Conservation (phyloP, 2,113 vertebrate genomes). For the Terrapene triunguis region DNA sequence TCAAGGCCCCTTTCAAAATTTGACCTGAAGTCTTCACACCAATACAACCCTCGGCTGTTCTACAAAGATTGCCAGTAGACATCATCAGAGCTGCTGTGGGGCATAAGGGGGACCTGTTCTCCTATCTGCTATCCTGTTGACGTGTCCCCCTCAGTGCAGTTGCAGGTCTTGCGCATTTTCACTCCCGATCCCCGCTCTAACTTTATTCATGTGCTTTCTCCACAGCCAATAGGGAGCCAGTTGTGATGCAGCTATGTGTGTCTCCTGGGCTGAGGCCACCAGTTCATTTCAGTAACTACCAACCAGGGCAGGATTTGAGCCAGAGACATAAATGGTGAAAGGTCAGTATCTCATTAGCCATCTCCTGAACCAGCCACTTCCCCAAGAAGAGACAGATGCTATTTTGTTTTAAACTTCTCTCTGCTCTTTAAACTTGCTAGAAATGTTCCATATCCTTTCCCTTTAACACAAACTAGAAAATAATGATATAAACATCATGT, state of each 20-base stretch:
- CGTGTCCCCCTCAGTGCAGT: neutral
- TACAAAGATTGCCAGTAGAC: neutral
- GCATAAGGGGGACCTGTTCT: neutral
- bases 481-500: neutral
- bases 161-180: neutral
- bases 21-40: neutral
- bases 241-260: neutral
- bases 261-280: neutral
- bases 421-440: neutral
- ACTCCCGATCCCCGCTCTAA: neutral
- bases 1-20: neutral
- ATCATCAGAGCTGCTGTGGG: neutral
- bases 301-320: neutral
- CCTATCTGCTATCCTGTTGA: neutral
- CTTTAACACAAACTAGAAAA: neutral
- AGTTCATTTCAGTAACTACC: neutral
- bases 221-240: neutral
- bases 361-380: neutral
- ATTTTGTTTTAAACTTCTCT: neutral
- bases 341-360: neutral
- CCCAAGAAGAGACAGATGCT: neutral
- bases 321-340: neutral
- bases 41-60: neutral
- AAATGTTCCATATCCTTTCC: neutral
- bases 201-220: neutral